Evolutionary conservation across 2,888 invertebrate species (phyloP), one percentile per base, ranked within the genome.

Genomic region (Notocelia uddmanniana): DNA sequence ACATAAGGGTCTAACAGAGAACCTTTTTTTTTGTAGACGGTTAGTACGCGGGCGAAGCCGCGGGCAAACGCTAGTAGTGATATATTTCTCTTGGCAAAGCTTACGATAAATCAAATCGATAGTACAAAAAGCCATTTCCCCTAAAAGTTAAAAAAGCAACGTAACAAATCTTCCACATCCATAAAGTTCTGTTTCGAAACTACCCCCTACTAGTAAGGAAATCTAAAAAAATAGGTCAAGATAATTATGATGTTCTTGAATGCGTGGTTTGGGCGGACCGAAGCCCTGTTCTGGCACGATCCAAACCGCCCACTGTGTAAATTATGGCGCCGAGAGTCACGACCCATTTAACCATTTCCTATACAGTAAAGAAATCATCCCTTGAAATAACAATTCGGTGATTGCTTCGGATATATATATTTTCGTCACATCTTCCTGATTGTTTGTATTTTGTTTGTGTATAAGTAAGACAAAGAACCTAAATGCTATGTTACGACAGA

Each of bases 331-430:
- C 74, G 68, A 75, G 73, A 79, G 81, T 79, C 80, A 84, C 83
- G 85, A 83, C 82, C 84, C 82, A 85, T 87, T 87, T 82, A 83
- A 78, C 81, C 81, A 82, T 85, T 83, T 79, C 80, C 75, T 76
- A 62, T 37, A 73, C 66, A 73, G 67, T 70, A 62, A 70, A 67
- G 54, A 70, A 60, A 74, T 74, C 57, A 62, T 73, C 54, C 31
- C 52, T 71, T 52, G 62, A 70, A 60, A 66, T 69, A 73, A 69
- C 64, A 62, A 50, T 73, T 64, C 54, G 48, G 50, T 62, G 54
- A 48, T 62, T 57, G 72, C 62, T 37, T 68, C n/a, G 50, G 48
- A 48, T 62, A 48, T 62, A 62, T 55, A 48, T 62, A 48, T 62
- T 68, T 55, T 62, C 50, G 55, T 62, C 50, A 57, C 55, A 48